phyloP scores from a whole-genome alignment of 1,140 invertebrate genomes.

The Scaptomyza montana region DNA sequence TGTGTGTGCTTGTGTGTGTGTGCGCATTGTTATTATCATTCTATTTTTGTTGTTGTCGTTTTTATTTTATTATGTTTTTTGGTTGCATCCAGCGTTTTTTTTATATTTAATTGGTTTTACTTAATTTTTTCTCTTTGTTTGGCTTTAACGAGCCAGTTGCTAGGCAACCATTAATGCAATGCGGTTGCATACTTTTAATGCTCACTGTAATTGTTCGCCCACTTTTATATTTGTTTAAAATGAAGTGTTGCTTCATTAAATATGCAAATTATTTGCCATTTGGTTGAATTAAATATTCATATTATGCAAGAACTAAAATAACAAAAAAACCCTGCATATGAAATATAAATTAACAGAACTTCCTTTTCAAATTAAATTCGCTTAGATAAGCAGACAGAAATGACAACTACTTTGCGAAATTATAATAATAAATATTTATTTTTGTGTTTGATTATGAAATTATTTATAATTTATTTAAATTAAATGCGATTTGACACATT shows the following conservation, averaged over 20 bases:
- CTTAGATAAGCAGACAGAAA: constrained; percentile 32
- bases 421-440: not conserved
- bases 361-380: constrained; percentile 27
- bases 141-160: constrained; percentile 61
- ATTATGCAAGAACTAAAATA: constrained; percentile 17
- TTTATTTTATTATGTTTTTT: constrained; percentile 26
- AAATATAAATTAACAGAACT: not conserved
- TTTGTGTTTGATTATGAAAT: not conserved
- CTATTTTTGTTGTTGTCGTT: constrained; percentile 49
- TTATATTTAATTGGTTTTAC: constrained; percentile 67
- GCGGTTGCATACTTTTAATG: constrained; percentile 37
- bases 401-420: not conserved
- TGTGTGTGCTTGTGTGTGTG: constrained; percentile 33
- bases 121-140: constrained; percentile 29
- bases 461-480: not conserved
- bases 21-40: constrained; percentile 24
- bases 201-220: constrained; percentile 35
- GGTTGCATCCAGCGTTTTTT: constrained; percentile 46
- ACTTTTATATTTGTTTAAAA: constrained; percentile 43
- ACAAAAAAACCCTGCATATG: not conserved
- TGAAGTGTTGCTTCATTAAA: constrained; percentile 78
- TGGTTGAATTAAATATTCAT: constrained; percentile 74
- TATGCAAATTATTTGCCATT: constrained; percentile 76
- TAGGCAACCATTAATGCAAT: constrained; percentile 64
- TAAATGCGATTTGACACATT: not conserved